phyloP scores from a whole-genome alignment of 2,797 vertebrate genomes.

The Pyrocephalus nanus region DNA sequence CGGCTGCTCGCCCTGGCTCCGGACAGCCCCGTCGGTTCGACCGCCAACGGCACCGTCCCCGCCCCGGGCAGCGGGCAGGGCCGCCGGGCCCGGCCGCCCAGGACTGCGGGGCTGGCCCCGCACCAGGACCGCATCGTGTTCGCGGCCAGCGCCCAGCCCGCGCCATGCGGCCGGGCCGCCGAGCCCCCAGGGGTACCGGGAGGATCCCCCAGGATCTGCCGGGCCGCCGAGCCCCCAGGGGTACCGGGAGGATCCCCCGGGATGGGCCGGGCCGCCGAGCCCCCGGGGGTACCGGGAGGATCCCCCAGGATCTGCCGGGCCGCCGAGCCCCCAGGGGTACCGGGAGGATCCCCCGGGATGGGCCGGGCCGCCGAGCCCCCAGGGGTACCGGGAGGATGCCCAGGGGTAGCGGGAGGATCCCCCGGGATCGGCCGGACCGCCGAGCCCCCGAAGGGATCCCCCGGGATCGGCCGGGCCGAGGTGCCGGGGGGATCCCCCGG shows the following conservation, averaged over 20 bases:
- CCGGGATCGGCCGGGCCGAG: too few species aligned
- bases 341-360: too few species aligned
- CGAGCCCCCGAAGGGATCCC: background rate
- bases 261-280: too few species aligned
- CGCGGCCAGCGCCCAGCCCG: background rate
- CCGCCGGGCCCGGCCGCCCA: background rate
- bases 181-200: background rate
- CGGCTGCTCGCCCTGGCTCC: background rate
- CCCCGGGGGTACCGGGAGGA: too few species aligned
- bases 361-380: too few species aligned
- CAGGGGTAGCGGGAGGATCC: background rate
- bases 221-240: too few species aligned
- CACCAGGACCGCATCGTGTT: conserved; percentile 71
- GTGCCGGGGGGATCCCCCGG: too few species aligned
- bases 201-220: too few species aligned
- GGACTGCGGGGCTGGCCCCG: background rate
- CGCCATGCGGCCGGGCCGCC: background rate
- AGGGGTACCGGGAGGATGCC: background rate
- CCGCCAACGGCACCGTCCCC: conserved; percentile 21
- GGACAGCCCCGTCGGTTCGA: conserved; percentile 20
- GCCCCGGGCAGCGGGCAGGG: background rate
- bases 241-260: too few species aligned
- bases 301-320: too few species aligned
- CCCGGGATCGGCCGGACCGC: background rate
- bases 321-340: too few species aligned